Evolutionary conservation across 2,113 vertebrate genomes (phyloP).

Genomic region (Silurus meridionalis): DNA sequence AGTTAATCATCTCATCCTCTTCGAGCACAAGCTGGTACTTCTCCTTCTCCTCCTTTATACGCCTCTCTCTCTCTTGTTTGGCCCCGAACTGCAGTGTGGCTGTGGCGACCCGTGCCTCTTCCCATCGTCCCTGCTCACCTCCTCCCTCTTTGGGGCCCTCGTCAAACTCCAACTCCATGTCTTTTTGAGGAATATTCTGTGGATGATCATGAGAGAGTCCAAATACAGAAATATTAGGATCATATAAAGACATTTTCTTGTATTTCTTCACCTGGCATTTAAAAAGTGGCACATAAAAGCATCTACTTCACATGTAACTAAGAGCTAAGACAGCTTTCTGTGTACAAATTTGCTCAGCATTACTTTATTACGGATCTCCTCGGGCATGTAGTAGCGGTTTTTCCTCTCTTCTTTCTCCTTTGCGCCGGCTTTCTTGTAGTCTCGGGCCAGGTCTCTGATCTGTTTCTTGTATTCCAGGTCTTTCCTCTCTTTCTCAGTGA

Average conservation of each 20-base stretch:
- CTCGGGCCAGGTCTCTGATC: constrained; percentile 83
- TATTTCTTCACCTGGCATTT: not conserved
- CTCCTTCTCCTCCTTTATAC: constrained; percentile 74
- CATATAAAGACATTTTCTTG: not conserved
- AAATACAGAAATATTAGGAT: not conserved
- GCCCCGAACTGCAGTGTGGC: constrained; percentile 84
- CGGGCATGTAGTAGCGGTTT: constrained; percentile 87
- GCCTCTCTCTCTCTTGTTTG: constrained; percentile 76
- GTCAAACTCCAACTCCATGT: constrained; percentile 77
- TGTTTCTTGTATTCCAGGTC: constrained; percentile 82
- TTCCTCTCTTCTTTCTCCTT: constrained; percentile 84
- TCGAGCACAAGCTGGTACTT: constrained; percentile 86
- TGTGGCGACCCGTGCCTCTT: constrained; percentile 86
- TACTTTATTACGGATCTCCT: constrained; percentile 85
- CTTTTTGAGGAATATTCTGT: constrained; percentile 79
- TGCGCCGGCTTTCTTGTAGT: constrained; percentile 84
- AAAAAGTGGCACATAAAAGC: not conserved
- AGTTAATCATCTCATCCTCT: constrained; percentile 89
- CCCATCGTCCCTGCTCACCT: constrained; percentile 90
- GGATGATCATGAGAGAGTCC: not conserved
- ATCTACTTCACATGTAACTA: not conserved
- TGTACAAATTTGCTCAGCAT: rapidly evolving
- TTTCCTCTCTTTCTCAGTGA: constrained; percentile 71
- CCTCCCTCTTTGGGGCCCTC: constrained; percentile 78
- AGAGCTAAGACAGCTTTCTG: not conserved